A percentile compares a stretch with the other conserved stretches of the same genome.
phyloP scores from a whole-genome alignment of 2,888 invertebrate genomes.

The Sabatieria punctata region DNA sequence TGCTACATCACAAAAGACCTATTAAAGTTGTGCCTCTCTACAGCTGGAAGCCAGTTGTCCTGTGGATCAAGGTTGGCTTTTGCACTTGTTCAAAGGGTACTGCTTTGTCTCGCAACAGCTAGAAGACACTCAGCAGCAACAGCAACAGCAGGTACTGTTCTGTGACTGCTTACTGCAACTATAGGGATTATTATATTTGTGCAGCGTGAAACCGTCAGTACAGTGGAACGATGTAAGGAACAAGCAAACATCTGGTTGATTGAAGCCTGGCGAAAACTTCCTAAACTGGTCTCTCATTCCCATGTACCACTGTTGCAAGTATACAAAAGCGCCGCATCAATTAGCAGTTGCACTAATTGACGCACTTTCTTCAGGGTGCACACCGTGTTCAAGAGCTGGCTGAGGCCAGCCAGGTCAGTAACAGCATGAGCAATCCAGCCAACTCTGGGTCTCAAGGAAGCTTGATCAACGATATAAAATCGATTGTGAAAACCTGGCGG shows the following conservation, averaged over 20 bases:
- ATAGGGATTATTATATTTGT: too few relatives aligned
- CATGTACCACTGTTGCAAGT: slow-evolving; percentile 73
- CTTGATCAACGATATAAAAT: slow-evolving; percentile 90
- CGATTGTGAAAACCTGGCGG: slow-evolving; percentile 95
- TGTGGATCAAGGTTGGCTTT: slow-evolving; percentile 56
- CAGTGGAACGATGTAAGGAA: slow-evolving; percentile 47
- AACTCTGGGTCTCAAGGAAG: slow-evolving; percentile 30
- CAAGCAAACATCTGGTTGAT: slow-evolving; percentile 72
- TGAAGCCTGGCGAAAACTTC: slow-evolving; percentile 86
- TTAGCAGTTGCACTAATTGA: neutral
- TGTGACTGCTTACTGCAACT: too few relatives aligned
- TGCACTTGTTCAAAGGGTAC: slow-evolving; percentile 80
- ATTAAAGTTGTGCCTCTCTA: too few relatives aligned
- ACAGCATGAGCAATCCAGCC: slow-evolving; percentile 48
- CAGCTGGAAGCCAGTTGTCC: slow-evolving; percentile 77
- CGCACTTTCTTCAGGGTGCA: slow-evolving; percentile 46
- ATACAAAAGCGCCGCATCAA: too few relatives aligned
- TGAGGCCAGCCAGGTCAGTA: slow-evolving; percentile 68
- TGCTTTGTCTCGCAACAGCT: slow-evolving; percentile 71
- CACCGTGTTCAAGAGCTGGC: slow-evolving; percentile 83
- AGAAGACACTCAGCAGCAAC: too few relatives aligned
- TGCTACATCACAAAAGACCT: too few relatives aligned
- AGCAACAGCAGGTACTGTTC: too few relatives aligned
- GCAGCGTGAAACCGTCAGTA: neutral
- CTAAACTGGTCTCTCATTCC: slow-evolving; percentile 76